phyloP scores from a whole-genome alignment of 2,113 vertebrate genomes.

The Ailurus styani region DNA sequence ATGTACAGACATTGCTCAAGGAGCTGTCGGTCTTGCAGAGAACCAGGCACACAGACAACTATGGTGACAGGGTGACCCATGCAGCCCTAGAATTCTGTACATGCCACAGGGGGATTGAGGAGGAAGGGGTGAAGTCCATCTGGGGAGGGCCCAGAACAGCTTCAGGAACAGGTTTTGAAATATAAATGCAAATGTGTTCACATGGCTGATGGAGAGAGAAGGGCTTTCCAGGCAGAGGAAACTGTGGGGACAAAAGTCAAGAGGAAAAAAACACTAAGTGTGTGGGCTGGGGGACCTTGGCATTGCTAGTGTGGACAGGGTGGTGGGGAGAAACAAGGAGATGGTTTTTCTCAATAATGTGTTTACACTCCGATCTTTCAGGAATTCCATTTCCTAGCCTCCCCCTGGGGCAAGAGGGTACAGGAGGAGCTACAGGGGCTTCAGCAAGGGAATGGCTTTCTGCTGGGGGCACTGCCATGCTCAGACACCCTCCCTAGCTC shows the following conservation, averaged over 20 bases:
- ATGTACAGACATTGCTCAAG: too few species aligned
- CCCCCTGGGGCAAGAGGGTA: neutral
- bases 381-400: neutral
- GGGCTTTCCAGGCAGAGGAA: neutral
- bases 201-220: neutral
- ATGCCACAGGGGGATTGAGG: neutral
- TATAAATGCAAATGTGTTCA: neutral
- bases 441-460: neutral
- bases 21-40: neutral
- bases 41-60: neutral
- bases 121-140: neutral
- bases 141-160: accelerated
- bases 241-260: neutral
- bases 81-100: neutral
- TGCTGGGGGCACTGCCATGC: neutral
- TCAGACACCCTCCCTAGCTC: neutral
- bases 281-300: neutral
- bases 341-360: neutral
- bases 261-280: too few species aligned
- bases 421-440: neutral
- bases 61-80: neutral
- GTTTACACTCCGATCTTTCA: neutral
- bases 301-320: neutral
- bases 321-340: neutral
- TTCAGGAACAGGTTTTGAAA: neutral